phyloP scores from a whole-genome alignment of 1,140 invertebrate species.

The Hormaphis cornu region DNA sequence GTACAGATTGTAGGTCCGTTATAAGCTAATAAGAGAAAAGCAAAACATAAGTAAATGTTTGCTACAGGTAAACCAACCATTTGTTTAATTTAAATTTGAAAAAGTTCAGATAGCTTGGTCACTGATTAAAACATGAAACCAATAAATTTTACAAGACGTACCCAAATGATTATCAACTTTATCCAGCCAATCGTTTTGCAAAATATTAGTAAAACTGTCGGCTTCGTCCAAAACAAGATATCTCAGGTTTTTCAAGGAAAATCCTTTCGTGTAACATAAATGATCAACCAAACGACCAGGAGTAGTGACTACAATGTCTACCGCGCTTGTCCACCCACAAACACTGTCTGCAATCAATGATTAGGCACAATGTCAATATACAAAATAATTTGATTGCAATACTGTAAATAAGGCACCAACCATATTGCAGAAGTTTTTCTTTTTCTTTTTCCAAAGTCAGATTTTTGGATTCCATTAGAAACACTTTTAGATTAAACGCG shows the following conservation, averaged over 20 bases:
- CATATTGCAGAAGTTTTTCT: background rate
- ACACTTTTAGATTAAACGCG: constrained; percentile 57
- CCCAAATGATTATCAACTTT: constrained; percentile 44
- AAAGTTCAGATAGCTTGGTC: no score
- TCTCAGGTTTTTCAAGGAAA: constrained; percentile 64
- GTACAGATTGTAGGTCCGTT: constrained; percentile 11
- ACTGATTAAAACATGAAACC: no score
- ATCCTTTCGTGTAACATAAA: constrained; percentile 75
- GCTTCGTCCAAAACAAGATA: constrained; percentile 94
- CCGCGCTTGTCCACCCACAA: constrained; percentile 45
- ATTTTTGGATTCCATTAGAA: constrained; percentile 14
- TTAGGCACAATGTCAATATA: background rate
- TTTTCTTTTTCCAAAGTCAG: constrained; percentile 25
- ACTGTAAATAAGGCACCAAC: background rate
- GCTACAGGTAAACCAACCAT: background rate
- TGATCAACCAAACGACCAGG: constrained; percentile 89
- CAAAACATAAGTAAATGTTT: background rate
- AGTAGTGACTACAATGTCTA: constrained; percentile 88
- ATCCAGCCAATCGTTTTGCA: constrained; percentile 81
- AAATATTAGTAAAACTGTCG: constrained; percentile 81
- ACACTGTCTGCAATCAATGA: constrained; percentile 33
- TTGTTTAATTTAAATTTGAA: no score
- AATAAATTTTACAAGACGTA: background rate
- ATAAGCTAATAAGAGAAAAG: constrained; percentile 11
- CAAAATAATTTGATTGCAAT: background rate